A percentile compares a stretch with the other conserved stretches of the same genome.
These are phyloP conservation scores for Drosophila kanekoi DNA, from an alignment of 2,888 invertebrate genomes.

Conservation along the genomic window DNA sequence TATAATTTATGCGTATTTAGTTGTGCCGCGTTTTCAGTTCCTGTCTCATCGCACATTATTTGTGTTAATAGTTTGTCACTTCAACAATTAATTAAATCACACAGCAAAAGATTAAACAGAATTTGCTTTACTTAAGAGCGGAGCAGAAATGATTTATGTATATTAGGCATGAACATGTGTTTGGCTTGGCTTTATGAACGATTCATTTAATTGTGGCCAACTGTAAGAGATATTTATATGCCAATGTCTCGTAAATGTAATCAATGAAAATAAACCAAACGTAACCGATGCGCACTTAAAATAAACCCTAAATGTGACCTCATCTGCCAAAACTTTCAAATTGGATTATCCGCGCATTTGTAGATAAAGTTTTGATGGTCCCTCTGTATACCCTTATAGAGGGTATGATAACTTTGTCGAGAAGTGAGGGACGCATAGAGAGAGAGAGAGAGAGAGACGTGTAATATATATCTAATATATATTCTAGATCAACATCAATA, in stretches of 20 bases:
- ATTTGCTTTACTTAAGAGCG: conserved; percentile 46
- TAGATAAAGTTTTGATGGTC: no score
- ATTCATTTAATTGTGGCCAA: conserved; percentile 49
- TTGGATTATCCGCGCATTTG: no score
- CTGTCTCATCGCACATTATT: conserved; percentile 52
- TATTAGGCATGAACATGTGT: conserved; percentile 28
- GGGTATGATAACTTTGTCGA: no score
- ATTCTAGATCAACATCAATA: no score
- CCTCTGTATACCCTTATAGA: no score
- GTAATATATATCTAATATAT: no score
- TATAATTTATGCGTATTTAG: conserved; percentile 35
- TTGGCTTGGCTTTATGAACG: conserved; percentile 46
- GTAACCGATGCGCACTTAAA: conserved; percentile 25
- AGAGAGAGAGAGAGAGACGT: no score
- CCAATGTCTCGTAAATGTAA: conserved; percentile 34
- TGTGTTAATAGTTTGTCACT: conserved; percentile 60
- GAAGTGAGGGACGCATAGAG: no score
- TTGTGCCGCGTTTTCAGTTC: conserved; percentile 44
- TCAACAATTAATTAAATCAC: conserved; percentile 63
- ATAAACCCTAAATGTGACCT: conserved; percentile 16
- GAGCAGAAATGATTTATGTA: conserved; percentile 43
- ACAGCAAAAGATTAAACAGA: conserved; percentile 45
- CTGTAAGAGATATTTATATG: conserved; percentile 8
- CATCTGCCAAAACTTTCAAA: no score
- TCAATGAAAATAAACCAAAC: conserved; percentile 38